Evolutionary conservation across 2,113 vertebrate genomes (phyloP).

Genomic region (Nycticorax nycticorax): DNA sequence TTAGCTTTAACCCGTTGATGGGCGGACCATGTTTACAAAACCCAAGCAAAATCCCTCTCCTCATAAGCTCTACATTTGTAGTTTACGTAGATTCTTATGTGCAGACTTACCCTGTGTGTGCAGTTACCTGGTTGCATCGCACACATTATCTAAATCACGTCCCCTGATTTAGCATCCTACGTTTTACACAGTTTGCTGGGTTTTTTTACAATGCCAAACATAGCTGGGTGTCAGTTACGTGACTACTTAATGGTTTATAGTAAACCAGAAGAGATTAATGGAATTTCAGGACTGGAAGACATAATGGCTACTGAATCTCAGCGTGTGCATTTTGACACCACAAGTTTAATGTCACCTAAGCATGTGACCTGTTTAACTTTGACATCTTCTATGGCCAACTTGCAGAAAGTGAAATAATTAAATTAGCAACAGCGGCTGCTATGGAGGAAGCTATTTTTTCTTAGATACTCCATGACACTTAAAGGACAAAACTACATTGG

Average conservation of each 20-base stretch:
- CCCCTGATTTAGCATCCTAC: rapidly evolving
- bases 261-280: neutral
- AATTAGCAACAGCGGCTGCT: neutral
- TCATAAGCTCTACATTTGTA: rapidly evolving
- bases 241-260: neutral
- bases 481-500: neutral
- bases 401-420: neutral
- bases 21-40: rapidly evolving
- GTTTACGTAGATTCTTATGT: rapidly evolving
- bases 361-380: neutral
- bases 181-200: neutral
- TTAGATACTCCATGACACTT: neutral
- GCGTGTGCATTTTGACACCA: rapidly evolving
- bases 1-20: neutral
- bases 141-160: rapidly evolving
- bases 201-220: neutral
- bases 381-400: neutral
- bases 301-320: neutral
- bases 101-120: rapidly evolving
- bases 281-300: neutral
- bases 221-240: rapidly evolving
- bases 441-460: neutral
- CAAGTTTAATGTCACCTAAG: neutral
- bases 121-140: neutral
- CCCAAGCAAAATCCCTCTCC: neutral